These are phyloP conservation scores for Neolamprologus brichardi DNA, from an alignment of 2,113 vertebrate species.

Conservation along the genomic window DNA sequence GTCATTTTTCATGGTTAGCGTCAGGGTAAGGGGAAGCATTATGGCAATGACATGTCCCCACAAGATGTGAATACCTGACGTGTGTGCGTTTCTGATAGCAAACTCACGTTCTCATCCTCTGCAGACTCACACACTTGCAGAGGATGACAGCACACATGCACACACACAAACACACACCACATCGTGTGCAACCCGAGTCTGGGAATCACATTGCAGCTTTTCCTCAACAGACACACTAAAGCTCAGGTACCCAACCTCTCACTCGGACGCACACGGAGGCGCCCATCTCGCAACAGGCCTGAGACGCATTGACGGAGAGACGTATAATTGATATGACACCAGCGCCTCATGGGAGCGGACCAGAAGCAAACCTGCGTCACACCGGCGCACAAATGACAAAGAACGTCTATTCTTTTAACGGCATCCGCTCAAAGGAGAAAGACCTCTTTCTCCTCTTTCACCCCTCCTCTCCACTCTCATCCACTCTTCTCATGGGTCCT, in stretches of 20 bases:
- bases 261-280: background rate
- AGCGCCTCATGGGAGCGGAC: slow-evolving; percentile 5
- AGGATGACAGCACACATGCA: background rate
- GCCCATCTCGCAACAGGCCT: slow-evolving; percentile 3
- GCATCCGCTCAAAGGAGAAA: slow-evolving; percentile 12
- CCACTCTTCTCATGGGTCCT: background rate
- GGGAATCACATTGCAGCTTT: slow-evolving; percentile 43
- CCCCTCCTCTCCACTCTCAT: background rate
- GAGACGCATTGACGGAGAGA: slow-evolving; percentile 10
- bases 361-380: slow-evolving; percentile 20
- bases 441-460: background rate
- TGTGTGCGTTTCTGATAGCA: background rate
- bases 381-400: slow-evolving; percentile 17
- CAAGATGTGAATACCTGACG: background rate
- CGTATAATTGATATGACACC: slow-evolving; percentile 27
- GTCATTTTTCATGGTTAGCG: fast-evolving
- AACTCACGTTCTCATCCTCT: background rate
- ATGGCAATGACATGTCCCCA: background rate
- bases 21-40: background rate
- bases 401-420: background rate
- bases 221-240: background rate
- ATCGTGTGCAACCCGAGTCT: slow-evolving; percentile 28
- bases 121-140: background rate
- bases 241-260: background rate
- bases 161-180: background rate